Evolutionary conservation across 2,888 invertebrate species (phyloP), one percentile per base, ranked within the genome.

Genomic region (Syrphus vitripennis): DNA sequence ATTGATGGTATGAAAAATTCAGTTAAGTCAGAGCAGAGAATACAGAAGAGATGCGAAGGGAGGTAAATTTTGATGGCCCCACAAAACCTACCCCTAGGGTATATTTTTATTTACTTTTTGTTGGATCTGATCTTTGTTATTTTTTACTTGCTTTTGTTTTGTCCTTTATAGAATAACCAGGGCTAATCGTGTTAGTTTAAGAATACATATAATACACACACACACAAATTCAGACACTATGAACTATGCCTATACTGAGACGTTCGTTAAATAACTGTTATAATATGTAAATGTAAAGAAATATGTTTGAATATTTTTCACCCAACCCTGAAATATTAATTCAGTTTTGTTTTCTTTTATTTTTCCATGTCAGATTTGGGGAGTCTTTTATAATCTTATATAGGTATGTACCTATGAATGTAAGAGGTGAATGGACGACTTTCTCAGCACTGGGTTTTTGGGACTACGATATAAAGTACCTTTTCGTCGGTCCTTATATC

Each of bases 121-220:
- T 21, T 55, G 16, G 55, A 55, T 53, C 61, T 70, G 55, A 55
- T 34, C 61, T 63, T 63, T 45, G 34, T 48, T 57, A 16, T 21
- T 16, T 42, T 42, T 70, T 70, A 7, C 10, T 40, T 61, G 65
- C 71, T 70, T 21, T 5, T 26, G 45, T 31, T 26, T 31, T 48
- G 16, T 45, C 31, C 29, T 59, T 14, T 29, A 9, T 42, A 16
- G 29, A 29, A 63, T 34, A 48, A 34, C 55, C 71, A 26, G 16
- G 45, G 83, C 76, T 80, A 84, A 81, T 84, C 81, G 84, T 84
- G 81, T 84, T 84, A 76, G 76, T 77, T 84, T 69, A 74, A 63
- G 45, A 7, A 10, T 37, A 40, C 40, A 2, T 3, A 34, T 19
- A 19, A 42, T 21, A 24, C 16, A 40, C 16, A 24, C 24, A 50